phyloP scores from a whole-genome alignment of 2,113 vertebrate genomes.

The Calidris pugnax region DNA sequence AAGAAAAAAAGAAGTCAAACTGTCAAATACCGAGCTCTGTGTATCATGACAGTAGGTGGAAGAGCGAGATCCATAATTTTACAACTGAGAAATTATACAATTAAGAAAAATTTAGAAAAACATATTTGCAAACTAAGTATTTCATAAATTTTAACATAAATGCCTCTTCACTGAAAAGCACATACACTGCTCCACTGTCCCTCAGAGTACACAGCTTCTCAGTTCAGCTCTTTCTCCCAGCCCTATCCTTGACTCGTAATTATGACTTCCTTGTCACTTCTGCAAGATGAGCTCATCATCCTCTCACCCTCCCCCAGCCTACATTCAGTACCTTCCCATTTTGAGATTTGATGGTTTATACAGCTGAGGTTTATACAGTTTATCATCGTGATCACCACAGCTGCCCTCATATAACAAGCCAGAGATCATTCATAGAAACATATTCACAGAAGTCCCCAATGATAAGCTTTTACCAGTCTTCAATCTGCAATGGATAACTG shows the following conservation, averaged over 20 bases:
- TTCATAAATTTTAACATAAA: not conserved
- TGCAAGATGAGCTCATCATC: not conserved
- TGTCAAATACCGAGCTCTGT: not conserved
- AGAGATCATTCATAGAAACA: not conserved
- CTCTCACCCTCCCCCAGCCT: not conserved
- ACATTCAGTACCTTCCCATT: not conserved
- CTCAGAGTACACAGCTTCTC: not conserved
- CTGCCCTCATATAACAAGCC: not conserved
- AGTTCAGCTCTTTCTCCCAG: not conserved
- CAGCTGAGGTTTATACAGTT: not conserved
- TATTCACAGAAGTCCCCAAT: not conserved
- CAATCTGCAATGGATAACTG: not conserved
- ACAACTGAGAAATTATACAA: not conserved
- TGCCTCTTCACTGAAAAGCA: not conserved
- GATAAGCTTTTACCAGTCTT: not conserved
- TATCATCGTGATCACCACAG: accelerated
- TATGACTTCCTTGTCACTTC: not conserved
- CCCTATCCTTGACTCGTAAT: not conserved
- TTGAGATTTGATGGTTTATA: not conserved
- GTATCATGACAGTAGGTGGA: not conserved
- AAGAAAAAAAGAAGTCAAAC: not conserved
- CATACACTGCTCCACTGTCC: not conserved
- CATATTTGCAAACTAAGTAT: not conserved
- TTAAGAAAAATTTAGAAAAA: not conserved
- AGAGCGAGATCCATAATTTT: not conserved